Evolutionary conservation across 2,113 vertebrate genomes (phyloP).

Genomic region (Hemibagrus wyckioides): DNA sequence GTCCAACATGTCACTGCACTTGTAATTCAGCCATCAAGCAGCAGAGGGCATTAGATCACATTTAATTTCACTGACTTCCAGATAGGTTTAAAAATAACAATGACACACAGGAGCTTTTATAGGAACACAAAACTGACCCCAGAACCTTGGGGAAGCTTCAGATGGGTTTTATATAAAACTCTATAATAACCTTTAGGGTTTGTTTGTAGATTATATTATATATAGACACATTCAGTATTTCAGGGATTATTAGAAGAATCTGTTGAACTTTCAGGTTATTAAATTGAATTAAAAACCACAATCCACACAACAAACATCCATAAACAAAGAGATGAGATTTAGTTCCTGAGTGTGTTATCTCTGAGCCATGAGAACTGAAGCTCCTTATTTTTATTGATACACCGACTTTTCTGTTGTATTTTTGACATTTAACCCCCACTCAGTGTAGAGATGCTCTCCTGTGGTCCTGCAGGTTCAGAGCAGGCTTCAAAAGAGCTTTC

Average conservation of each 20-base stretch:
- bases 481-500: conserved; percentile 71
- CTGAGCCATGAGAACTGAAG: background rate
- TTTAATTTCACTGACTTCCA: background rate
- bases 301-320: background rate
- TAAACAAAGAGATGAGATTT: background rate
- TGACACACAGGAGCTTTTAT: background rate
- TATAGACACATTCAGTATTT: background rate
- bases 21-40: background rate
- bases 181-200: background rate
- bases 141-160: background rate
- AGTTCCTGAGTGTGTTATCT: background rate
- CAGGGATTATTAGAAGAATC: background rate
- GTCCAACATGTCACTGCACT: background rate
- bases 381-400: background rate
- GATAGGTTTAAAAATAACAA: background rate
- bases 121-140: background rate
- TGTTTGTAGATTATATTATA: background rate
- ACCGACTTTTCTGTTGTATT: background rate
- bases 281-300: background rate
- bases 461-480: conserved; percentile 64
- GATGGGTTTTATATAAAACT: background rate
- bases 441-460: background rate
- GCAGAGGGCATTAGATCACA: background rate
- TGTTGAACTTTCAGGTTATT: background rate
- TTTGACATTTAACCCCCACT: background rate